Evolutionary conservation across 2,113 vertebrate species (phyloP).

Genomic region (Platichthys flesus): DNA sequence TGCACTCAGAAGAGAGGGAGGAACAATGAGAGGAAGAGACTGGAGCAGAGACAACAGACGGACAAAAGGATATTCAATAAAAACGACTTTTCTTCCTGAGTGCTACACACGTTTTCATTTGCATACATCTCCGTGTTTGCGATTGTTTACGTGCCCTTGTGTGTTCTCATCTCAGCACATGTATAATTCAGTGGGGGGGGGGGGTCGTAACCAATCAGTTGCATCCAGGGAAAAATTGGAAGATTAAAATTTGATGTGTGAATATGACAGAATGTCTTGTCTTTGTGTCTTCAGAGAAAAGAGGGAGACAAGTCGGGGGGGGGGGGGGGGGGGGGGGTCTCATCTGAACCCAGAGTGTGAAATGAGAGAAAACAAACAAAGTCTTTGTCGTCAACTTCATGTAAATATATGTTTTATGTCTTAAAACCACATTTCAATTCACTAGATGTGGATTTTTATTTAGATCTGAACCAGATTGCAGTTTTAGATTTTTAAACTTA

Average conservation of each 20-base stretch:
- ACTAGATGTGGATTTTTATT: no score
- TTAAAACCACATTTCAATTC: no score
- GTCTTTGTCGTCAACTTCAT: neutral
- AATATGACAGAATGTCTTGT: conserved; percentile 1
- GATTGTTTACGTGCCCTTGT: neutral
- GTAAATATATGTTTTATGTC: no score
- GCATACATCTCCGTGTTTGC: neutral
- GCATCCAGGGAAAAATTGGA: conserved; percentile 23
- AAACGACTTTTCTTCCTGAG: neutral
- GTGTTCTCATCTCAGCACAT: conserved; percentile 18
- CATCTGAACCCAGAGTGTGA: no score
- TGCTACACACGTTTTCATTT: neutral
- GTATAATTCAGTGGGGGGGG: conserved; percentile 13
- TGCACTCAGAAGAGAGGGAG: neutral
- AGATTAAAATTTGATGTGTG: conserved; percentile 49
- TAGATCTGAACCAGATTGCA: no score
- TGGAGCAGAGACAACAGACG: neutral
- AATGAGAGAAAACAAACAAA: no score
- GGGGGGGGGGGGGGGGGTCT: neutral
- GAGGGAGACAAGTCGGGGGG: neutral
- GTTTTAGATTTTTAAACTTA: no score
- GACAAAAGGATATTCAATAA: no score
- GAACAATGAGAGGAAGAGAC: neutral
- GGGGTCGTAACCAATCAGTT: conserved; percentile 23
- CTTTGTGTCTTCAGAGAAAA: conserved; percentile 7